Percentiles rank a stretch among this genome's conserved stretches.
Evolutionary conservation across 2,113 vertebrate genomes (phyloP).

Genomic region (Hypocryptadius cinnamomeus): DNA sequence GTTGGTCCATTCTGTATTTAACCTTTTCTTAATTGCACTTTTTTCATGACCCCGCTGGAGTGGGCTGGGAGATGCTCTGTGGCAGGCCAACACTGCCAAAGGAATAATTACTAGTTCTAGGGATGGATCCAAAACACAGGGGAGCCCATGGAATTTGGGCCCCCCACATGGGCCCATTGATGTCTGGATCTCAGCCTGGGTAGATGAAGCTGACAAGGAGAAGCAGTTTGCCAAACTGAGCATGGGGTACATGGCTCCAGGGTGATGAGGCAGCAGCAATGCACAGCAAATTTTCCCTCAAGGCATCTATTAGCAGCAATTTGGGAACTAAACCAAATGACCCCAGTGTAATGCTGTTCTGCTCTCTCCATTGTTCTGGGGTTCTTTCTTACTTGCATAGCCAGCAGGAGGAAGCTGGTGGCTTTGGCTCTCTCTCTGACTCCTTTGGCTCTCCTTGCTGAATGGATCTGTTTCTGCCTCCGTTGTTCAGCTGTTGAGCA

Average conservation of each 20-base stretch:
- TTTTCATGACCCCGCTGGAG: not conserved
- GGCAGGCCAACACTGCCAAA: not conserved
- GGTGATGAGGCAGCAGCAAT: not conserved
- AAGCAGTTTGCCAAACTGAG: not conserved
- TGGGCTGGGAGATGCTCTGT: not conserved
- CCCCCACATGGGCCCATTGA: not conserved
- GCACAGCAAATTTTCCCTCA: not conserved
- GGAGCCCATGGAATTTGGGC: not conserved
- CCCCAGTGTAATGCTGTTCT: not conserved
- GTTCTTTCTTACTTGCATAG: not conserved
- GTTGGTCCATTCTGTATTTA: not conserved
- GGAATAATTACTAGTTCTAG: not conserved
- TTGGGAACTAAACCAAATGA: conserved; percentile 17
- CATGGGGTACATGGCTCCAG: not conserved
- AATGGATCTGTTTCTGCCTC: not conserved
- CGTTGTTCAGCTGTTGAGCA: not conserved
- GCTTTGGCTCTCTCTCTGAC: not conserved
- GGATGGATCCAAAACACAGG: not conserved
- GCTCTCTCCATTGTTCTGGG: conserved; percentile 2
- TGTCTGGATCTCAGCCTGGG: not conserved
- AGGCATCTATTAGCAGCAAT: not conserved
- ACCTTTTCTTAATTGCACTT: not conserved
- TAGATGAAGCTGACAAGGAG: not conserved
- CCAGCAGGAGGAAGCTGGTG: conserved; percentile 13
- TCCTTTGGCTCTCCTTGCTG: not conserved